A percentile compares a stretch with the other conserved stretches of the same genome.
phyloP scores from a whole-genome alignment of 2,888 invertebrate species.

The Aphodius sticticus region DNA sequence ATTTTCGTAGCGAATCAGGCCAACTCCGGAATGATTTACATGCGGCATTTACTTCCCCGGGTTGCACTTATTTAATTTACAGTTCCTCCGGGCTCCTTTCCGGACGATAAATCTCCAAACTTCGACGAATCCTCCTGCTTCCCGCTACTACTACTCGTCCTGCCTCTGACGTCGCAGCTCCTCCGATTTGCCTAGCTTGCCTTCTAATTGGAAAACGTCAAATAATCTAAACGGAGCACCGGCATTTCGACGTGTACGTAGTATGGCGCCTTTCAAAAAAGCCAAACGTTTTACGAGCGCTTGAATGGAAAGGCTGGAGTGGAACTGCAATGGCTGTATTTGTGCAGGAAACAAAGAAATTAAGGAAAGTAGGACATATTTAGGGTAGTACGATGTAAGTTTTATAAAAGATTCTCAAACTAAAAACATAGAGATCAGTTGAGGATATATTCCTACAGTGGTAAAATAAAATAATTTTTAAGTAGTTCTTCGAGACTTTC shows the following conservation, averaged over 20 bases:
- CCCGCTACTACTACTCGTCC: background rate
- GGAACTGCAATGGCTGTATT: no score
- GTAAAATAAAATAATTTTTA: no score
- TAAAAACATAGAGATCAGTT: no score
- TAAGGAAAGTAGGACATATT: no score
- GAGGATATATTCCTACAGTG: no score
- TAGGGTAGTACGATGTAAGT: no score
- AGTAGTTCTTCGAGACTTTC: no score
- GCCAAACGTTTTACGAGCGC: no score
- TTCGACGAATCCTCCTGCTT: background rate
- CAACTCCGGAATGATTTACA: background rate
- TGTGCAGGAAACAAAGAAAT: no score
- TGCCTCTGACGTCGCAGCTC: background rate
- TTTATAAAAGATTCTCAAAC: no score
- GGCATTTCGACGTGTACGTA: background rate
- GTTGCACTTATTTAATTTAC: background rate
- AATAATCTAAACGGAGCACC: background rate
- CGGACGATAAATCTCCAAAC: background rate
- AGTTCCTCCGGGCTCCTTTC: background rate
- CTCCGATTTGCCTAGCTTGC: background rate
- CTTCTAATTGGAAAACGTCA: background rate
- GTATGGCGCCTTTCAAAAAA: no score
- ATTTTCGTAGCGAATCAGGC: background rate
- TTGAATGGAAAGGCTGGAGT: no score
- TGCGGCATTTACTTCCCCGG: background rate